A percentile compares a stretch with the other conserved stretches of the same genome.
Evolutionary conservation across 2,113 vertebrate species (phyloP).

Genomic region (Calypte anna): DNA sequence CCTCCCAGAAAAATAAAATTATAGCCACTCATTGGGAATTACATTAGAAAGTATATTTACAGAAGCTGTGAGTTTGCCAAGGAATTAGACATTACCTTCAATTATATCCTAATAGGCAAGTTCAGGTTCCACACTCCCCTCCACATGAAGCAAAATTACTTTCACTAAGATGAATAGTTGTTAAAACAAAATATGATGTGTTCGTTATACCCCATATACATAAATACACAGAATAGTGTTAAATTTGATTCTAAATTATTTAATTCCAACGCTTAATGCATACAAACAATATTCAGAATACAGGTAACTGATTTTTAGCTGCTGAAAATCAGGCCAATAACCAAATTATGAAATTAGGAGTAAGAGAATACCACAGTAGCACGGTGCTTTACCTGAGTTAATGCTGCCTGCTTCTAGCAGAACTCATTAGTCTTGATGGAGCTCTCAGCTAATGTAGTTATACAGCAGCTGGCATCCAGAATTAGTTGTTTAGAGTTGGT

Average conservation of each 20-base stretch:
- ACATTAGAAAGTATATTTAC: not conserved
- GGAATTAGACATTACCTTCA: not conserved
- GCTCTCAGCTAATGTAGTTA: not conserved
- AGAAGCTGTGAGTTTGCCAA: not conserved
- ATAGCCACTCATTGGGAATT: not conserved
- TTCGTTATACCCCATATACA: not conserved
- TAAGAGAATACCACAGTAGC: not conserved
- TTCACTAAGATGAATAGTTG: not conserved
- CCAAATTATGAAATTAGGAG: not conserved
- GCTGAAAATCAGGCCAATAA: not conserved
- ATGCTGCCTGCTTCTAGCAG: not conserved
- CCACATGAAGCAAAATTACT: not conserved
- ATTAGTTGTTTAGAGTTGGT: slow-evolving; percentile 10
- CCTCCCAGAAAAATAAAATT: not conserved
- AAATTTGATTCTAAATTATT: not conserved
- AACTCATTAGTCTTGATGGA: slow-evolving; percentile 8
- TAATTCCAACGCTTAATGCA: not conserved
- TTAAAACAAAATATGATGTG: not conserved
- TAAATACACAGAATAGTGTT: not conserved
- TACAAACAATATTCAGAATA: not conserved
- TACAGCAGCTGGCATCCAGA: not conserved
- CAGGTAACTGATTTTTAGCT: not conserved
- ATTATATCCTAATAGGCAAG: not conserved
- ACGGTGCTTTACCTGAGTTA: not conserved
- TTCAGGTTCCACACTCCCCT: not conserved